A percentile compares a stretch with the other conserved stretches of the same genome.
These are phyloP conservation scores for Hyla sarda DNA, from an alignment of 2,113 vertebrate species.

Conservation along the genomic window DNA sequence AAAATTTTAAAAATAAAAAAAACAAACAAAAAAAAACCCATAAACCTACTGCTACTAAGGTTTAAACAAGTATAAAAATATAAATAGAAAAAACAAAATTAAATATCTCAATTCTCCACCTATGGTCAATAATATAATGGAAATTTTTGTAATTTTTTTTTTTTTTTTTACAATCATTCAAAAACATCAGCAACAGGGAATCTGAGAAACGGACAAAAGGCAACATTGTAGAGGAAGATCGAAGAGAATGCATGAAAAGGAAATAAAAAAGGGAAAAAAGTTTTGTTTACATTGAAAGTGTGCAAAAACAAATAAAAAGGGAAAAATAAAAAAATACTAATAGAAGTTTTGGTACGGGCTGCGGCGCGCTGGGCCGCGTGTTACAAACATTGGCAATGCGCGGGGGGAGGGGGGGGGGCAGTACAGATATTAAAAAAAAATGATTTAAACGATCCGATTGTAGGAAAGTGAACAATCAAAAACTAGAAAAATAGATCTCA, in stretches of 20 bases:
- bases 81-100: slow-evolving; percentile 57
- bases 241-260: not conserved
- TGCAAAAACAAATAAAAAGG: slow-evolving; percentile 13
- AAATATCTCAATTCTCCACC: slow-evolving; percentile 47
- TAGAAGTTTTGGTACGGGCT: slow-evolving; percentile 24
- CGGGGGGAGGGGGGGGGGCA: not conserved
- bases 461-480: slow-evolving; percentile 29
- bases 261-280: not conserved
- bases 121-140: slow-evolving; percentile 15
- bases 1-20: not conserved
- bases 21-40: too few relatives aligned
- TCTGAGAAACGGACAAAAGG: slow-evolving; percentile 18
- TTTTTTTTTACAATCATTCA: slow-evolving; percentile 28
- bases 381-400: slow-evolving; percentile 3
- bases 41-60: slow-evolving; percentile 47
- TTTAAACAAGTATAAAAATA: slow-evolving; percentile 56
- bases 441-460: not conserved
- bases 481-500: slow-evolving; percentile 55
- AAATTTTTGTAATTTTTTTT: slow-evolving; percentile 18
- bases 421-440: not conserved
- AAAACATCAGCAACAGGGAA: slow-evolving; percentile 6
- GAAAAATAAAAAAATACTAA: not conserved
- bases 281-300: slow-evolving; percentile 7
- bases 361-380: not conserved
- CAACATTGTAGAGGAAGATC: slow-evolving; percentile 31